Conservation (phyloP, 2,113 vertebrate species). For the Cisticola juncidis region DNA sequence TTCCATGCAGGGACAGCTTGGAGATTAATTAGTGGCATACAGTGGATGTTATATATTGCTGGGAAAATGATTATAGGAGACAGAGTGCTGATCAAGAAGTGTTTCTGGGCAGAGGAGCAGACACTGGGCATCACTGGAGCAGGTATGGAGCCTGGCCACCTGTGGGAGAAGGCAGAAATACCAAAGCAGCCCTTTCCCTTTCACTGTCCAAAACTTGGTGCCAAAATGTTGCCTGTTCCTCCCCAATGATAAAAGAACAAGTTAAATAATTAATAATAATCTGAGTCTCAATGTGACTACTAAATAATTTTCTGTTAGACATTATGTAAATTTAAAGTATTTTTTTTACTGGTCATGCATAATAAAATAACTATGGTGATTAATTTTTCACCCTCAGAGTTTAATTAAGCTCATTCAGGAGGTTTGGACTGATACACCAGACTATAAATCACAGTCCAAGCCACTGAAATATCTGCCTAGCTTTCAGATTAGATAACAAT, state of each 20-base stretch:
- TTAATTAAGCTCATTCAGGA: conserved; percentile 56
- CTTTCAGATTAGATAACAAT: neutral
- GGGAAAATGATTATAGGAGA: neutral
- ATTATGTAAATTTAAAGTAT: conserved; percentile 45
- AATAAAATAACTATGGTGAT: conserved; percentile 33
- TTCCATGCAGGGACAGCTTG: neutral
- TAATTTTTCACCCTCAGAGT: conserved; percentile 59
- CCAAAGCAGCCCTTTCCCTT: neutral
- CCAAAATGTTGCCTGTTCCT: neutral
- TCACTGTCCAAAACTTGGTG: neutral
- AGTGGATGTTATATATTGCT: neutral
- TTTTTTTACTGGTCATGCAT: conserved; percentile 40
- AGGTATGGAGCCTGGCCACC: neutral
- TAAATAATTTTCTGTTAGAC: conserved; percentile 29
- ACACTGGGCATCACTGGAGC: neutral
- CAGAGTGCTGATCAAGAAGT: neutral
- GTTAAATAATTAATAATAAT: conserved; percentile 38
- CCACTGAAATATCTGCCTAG: neutral
- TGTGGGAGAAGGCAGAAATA: neutral
- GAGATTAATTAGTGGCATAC: neutral
- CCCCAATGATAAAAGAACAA: neutral
- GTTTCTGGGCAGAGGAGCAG: neutral
- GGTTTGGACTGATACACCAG: neutral
- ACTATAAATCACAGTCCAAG: conserved; percentile 25
- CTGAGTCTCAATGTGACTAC: neutral